Conservation (phyloP, 2,113 vertebrate genomes). For the Albula glossodonta region DNA sequence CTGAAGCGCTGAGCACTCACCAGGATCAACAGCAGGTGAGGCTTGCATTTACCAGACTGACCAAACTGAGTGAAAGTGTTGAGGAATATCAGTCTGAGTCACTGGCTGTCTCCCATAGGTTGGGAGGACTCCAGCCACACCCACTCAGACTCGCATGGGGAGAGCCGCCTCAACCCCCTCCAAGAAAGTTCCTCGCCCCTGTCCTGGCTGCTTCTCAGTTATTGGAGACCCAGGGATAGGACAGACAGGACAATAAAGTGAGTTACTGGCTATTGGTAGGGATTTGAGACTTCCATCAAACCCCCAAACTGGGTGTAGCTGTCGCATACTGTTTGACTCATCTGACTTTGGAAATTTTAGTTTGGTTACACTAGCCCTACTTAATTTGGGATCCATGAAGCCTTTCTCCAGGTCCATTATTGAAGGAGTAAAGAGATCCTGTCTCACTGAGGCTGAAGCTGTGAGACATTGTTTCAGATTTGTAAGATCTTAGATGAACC, state of each 20-base stretch:
- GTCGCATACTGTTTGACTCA: too few species aligned
- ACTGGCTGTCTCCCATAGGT: conserved; percentile 15
- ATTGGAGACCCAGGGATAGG: conserved; percentile 47
- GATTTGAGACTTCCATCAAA: background rate
- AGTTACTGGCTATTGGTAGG: background rate
- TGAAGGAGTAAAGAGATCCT: too few species aligned
- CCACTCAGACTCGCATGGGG: conserved; percentile 29
- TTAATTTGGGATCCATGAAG: too few species aligned
- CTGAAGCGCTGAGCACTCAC: background rate
- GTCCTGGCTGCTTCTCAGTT: conserved; percentile 51
- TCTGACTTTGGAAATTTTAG: too few species aligned
- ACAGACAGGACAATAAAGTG: background rate
- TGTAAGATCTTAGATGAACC: too few species aligned
- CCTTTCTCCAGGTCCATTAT: too few species aligned
- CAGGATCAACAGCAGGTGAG: conserved; percentile 7
- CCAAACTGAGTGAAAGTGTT: too few species aligned
- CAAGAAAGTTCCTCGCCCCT: conserved; percentile 35
- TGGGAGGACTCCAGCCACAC: conserved; percentile 10
- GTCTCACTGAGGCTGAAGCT: too few species aligned
- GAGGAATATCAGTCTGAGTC: background rate
- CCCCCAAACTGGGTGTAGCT: too few species aligned
- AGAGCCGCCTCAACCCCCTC: conserved; percentile 32
- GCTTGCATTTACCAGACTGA: background rate
- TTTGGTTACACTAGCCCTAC: too few species aligned
- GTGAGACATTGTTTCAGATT: too few species aligned